Base-by-base conservation (phyloP, 2,888 invertebrate genomes). In the Ferdinandea cuprea region DNA sequence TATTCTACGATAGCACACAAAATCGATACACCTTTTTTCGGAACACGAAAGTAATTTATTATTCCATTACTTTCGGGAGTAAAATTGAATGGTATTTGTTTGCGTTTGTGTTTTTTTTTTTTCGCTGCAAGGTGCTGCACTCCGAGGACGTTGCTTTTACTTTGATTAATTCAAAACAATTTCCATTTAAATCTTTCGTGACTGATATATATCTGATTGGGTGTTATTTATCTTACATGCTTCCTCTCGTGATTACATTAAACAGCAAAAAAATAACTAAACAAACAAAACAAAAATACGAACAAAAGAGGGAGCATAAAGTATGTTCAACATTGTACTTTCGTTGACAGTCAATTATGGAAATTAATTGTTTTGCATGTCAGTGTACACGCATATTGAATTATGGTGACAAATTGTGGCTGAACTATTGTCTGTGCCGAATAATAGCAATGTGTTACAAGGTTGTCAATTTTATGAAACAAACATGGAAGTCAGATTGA, bases 101-200 rank as follows among this genome's bases (percentile, higher is more conserved):
- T 42, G 21, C 13, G 13, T 21, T 19, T 19, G 3, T 35, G 4
- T 6, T 40, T 4, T 25, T 19, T n/a, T 37, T 37, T 46, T 15
- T 11, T 8, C 15, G 7, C 35, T 15, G 32, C 37, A 54, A 72
- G 63, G 61, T 73, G 63, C 19, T n/a, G 56, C 48, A 37, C 58
- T 58, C 65, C 65, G 65, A 74, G 65, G 74, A 58, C 58, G 66
- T 58, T 48, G 42, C 65, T 58, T 74, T 66, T 66, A 74, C 74
- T 48, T 74, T 74, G 65, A 65, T 74, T 50, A 74, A 66, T 58
- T 50, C 40, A 42, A 50, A 21, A 28, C 19, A 44, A 44, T 1
- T 66, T 50, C 25, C 15, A 44, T 54, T 61, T 32, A 54, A 65
- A 8, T 50, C 56, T 19, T 19, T 56, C 37, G 35, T 48, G 63